Evolutionary conservation across 2,888 invertebrate species (phyloP), one percentile per base, ranked within the genome.

Genomic region (Micoletzkya japonica): DNA sequence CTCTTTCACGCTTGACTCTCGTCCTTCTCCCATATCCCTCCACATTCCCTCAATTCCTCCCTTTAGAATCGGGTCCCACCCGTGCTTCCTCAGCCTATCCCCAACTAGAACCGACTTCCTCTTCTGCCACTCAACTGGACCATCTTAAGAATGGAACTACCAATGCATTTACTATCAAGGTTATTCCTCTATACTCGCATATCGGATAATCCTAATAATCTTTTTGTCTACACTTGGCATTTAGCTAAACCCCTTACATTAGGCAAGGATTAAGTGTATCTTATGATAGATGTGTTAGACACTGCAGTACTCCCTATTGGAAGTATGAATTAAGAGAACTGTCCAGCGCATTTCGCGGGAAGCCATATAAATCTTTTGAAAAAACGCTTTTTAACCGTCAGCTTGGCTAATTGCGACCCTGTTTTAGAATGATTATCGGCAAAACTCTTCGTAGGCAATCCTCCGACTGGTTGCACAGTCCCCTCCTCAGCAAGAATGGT

Each of bases 161-260:
- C 44, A 71, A 76, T 69, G 78, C 77, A 28, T 78, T 77, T 58
- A 78, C 78, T 10, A 75, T 78, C 59, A 78, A 77, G 74, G 78
- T 78, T 37, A 10, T 50, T 34, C 24, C 32, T 10, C 4, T 26
- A 66, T 54, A 58, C n/a, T n/a, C n/a, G n/a, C n/a, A n/a, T n/a
- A n/a, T n/a, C n/a, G n/a, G n/a, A n/a, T n/a, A n/a, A n/a, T n/a
- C n/a, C n/a, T n/a, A n/a, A n/a, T n/a, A n/a, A n/a, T 39, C 39
- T 39, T 17, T 39, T 7, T 39, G 39, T 39, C 39, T 39, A 7
- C 39, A 10, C 39, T 39, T n/a, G n/a, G n/a, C 39, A 39, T 17
- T 10, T 39, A 39, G 39, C 17, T 39, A 7, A 7, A 39, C 39
- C 7, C 39, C 39, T 10, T 39, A 10, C 39, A 39, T 17, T n/a